Evolutionary conservation across 2,113 vertebrate species (phyloP).

Genomic region (Uria aalge): DNA sequence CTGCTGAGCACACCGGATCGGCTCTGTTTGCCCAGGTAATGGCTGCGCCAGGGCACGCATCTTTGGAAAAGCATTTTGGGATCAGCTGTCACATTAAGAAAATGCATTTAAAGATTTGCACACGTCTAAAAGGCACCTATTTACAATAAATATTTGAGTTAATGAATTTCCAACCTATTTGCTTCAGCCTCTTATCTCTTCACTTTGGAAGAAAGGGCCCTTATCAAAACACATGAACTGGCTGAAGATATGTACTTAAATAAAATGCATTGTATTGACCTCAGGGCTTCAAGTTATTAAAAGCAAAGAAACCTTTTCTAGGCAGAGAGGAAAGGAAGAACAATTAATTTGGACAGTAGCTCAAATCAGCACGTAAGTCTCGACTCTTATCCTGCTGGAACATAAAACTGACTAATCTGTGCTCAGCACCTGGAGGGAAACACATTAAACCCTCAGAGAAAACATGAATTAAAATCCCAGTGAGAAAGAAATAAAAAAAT

Average conservation of each 20-base stretch:
- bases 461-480: slow-evolving; percentile 43
- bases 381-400: background rate
- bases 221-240: slow-evolving; percentile 30
- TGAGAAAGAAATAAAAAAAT: background rate
- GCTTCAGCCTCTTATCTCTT: slow-evolving; percentile 41
- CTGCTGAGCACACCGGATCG: background rate
- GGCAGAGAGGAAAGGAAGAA: background rate
- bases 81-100: slow-evolving; percentile 39
- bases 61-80: slow-evolving; percentile 5
- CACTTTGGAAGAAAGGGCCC: background rate
- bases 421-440: slow-evolving; percentile 25
- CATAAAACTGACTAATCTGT: slow-evolving; percentile 32
- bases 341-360: slow-evolving; percentile 12
- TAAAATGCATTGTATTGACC: slow-evolving; percentile 7
- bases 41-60: background rate
- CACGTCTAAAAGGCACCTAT: slow-evolving; percentile 23
- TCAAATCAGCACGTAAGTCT: background rate
- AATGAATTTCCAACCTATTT: slow-evolving; percentile 66
- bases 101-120: background rate
- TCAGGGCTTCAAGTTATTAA: slow-evolving; percentile 39
- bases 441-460: slow-evolving; percentile 29
- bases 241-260: slow-evolving; percentile 26
- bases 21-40: slow-evolving; percentile 4
- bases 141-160: slow-evolving; percentile 62
- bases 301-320: slow-evolving; percentile 26